phyloP scores from a whole-genome alignment of 2,888 invertebrate genomes.

The Limenitis camilla region DNA sequence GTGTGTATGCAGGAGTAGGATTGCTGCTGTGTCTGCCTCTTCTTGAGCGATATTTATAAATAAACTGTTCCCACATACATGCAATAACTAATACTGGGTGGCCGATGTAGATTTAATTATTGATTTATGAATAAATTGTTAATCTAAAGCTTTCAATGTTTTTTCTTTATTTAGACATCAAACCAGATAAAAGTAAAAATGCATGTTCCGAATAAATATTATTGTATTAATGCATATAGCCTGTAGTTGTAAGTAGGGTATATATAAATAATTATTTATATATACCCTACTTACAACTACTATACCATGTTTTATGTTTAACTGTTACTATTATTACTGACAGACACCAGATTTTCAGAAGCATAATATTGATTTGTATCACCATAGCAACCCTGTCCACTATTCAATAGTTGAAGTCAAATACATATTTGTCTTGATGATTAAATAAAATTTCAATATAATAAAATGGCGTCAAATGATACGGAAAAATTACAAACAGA shows the following conservation, averaged over 20 bases:
- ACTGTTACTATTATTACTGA: no score
- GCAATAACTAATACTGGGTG: constrained; percentile 34
- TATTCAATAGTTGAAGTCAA: not conserved
- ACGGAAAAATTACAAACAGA: constrained; percentile 21
- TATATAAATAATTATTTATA: no score
- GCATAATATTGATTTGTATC: no score
- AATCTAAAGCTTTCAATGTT: constrained; percentile 40
- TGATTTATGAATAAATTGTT: constrained; percentile 69
- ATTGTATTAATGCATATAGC: no score
- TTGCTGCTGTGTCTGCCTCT: constrained; percentile 55
- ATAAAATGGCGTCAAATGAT: constrained; percentile 27
- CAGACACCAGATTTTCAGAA: no score
- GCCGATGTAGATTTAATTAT: constrained; percentile 60
- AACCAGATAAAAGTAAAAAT: no score
- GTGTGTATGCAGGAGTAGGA: constrained; percentile 67
- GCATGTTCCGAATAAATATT: no score
- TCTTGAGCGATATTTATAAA: constrained; percentile 42
- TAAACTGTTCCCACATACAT: constrained; percentile 22
- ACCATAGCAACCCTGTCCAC: constrained; percentile 15
- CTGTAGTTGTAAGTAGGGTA: no score
- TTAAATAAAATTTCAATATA: not conserved
- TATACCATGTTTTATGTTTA: no score
- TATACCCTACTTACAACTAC: no score
- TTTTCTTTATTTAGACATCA: constrained; percentile 7
- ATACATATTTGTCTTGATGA: not conserved